These are phyloP conservation scores for Caenorhabditis brenneri DNA, from an alignment of 1,140 invertebrate genomes.

Conservation along the genomic window DNA sequence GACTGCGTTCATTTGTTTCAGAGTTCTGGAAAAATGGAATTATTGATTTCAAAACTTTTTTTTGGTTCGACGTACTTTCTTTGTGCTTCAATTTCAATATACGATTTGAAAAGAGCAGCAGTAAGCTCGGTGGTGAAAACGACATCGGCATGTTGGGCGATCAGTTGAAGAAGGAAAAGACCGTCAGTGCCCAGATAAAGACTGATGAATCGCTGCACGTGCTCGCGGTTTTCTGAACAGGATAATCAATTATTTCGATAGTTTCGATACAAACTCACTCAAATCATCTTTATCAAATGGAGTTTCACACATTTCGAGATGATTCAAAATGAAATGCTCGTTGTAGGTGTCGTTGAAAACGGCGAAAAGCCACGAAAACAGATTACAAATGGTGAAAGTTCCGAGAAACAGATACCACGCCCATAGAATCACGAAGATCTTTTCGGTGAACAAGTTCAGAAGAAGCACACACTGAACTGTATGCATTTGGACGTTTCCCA, in stretches of 20 bases:
- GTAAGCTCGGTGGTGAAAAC: constrained; percentile 69
- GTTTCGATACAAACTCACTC: constrained; percentile 31
- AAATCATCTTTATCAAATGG: constrained; percentile 60
- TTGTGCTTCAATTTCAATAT: constrained; percentile 63
- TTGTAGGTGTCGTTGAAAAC: constrained; percentile 63
- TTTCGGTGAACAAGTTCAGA: constrained; percentile 56
- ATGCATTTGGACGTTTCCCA: constrained; percentile 68
- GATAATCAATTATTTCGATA: constrained; percentile 71
- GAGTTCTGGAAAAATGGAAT: constrained; percentile 30
- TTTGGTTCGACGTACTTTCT: no score
- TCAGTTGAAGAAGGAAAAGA: constrained; percentile 64
- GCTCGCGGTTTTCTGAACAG: constrained; percentile 59
- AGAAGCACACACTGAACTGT: constrained; percentile 65
- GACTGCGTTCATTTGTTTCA: constrained; percentile 48
- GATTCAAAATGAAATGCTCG: constrained; percentile 67
- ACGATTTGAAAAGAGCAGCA: constrained; percentile 59
- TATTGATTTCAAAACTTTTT: no score
- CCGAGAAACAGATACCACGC: constrained; percentile 62
- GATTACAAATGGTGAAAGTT: constrained; percentile 61
- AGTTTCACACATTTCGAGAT: constrained; percentile 65
- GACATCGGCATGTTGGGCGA: constrained; percentile 69
- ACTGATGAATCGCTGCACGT: constrained; percentile 59
- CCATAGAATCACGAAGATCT: constrained; percentile 67
- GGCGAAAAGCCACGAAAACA: constrained; percentile 62
- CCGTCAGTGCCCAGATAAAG: constrained; percentile 64